Base-by-base conservation (phyloP, 2,113 vertebrate species). In the Petrocephalus zakoni region DNA sequence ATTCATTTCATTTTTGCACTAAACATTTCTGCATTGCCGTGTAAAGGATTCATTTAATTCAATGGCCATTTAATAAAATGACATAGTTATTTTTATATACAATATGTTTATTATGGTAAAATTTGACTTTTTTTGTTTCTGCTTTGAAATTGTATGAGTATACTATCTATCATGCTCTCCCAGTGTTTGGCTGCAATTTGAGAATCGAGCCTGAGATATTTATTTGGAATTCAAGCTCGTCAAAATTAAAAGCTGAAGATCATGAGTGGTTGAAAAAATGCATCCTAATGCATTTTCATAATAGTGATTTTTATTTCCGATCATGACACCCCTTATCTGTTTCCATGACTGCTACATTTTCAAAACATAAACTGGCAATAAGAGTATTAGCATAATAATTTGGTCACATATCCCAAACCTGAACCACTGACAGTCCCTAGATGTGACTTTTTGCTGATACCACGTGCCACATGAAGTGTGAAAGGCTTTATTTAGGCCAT, bases 21-120 rank as follows among this genome's bases (percentile, higher is more conserved):
- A 53, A 52, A 19, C 72, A 78, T 19, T 75, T 78, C 52, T 17
- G n/a, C 68, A 56, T 42, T 55, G 11, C 29, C 22, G 34, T 87
- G 10, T 34, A 49, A 87, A 37, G 72, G 47, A 81, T 87, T 56
- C n/a, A 34, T n/a, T 89, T 78, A 13, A 87, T 42, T 72, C 52
- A 88, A 37, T 0, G 29, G 6, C 8, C 47, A 42, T 47, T 85
- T 8, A 75, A 22, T 42, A 2, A 86, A 61, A 89, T 29, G 5
- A 22, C 9, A 22, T 58, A 37, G 10, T 42, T 21, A 19, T 37
- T 78, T 42, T 19, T 42, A 42, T 42, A 17, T 17, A 78, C 34
- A 78, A 19, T 15, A 1, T 42, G 34, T 19, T 75, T 78, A 29
- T 78, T 42, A 78, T 78, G 6, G 34, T 19, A 78, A 78, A 34